A percentile compares a stretch with the other conserved stretches of the same genome.
These are phyloP conservation scores for Anarhynchus alexandrinus DNA, from an alignment of 2,113 vertebrate species.

Conservation along the genomic window DNA sequence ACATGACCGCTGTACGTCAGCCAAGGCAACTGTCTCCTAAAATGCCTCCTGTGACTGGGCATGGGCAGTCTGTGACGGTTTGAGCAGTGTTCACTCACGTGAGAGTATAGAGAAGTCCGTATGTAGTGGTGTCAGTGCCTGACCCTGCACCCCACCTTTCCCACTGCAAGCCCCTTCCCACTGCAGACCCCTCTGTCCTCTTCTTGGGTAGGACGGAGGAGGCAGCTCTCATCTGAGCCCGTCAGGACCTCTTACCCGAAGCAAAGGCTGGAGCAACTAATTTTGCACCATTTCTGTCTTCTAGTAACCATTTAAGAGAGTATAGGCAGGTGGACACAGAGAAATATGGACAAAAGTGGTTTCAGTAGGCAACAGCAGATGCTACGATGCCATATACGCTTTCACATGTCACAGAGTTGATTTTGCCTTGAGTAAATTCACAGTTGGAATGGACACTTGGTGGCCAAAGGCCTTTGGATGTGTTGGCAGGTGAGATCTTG, in stretches of 20 bases:
- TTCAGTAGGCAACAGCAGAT: not conserved
- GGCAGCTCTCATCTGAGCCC: not conserved
- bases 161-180: not conserved
- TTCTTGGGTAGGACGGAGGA: not conserved
- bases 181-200: not conserved
- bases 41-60: not conserved
- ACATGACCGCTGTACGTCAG: not conserved
- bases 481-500: not conserved
- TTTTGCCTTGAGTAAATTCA: not conserved
- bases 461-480: not conserved
- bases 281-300: not conserved
- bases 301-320: not conserved
- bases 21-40: not conserved
- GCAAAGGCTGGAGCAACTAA: not conserved
- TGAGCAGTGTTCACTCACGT: not conserved
- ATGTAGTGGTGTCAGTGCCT: accelerated
- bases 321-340: not conserved
- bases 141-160: not conserved
- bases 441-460: not conserved
- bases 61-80: not conserved
- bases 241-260: not conserved
- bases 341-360: not conserved
- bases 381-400: not conserved
- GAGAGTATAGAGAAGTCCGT: not conserved
- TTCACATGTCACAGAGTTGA: not conserved